A percentile compares a stretch with the other conserved stretches of the same genome.
Evolutionary conservation across 2,888 invertebrate genomes (phyloP).

Genomic region (Smittia aterrima): DNA sequence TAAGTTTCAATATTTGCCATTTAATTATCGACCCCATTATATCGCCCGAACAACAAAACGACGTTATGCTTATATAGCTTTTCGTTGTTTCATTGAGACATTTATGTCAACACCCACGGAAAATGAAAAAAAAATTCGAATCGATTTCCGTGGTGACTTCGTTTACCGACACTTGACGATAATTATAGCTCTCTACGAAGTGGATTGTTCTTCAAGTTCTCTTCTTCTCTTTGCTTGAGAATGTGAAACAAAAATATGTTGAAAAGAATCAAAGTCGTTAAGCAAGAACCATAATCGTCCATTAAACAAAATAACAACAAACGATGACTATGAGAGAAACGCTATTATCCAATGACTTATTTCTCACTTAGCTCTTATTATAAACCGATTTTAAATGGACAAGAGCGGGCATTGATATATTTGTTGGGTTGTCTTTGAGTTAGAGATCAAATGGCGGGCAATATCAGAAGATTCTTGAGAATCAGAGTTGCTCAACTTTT

Average conservation of each 20-base stretch:
- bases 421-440: not conserved
- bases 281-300: constrained; percentile 31
- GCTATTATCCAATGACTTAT: constrained; percentile 9
- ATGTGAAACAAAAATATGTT: constrained; percentile 18
- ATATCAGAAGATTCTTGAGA: not conserved
- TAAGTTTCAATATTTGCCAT: constrained; percentile 26
- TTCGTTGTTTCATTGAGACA: constrained; percentile 26
- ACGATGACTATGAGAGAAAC: not conserved
- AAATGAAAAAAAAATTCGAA: not conserved
- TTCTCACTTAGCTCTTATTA: constrained; percentile 18
- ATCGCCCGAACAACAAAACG: not conserved
- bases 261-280: constrained; percentile 11
- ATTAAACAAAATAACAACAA: constrained; percentile 37
- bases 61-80: constrained; percentile 16
- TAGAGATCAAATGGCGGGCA: not conserved
- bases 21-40: constrained; percentile 32
- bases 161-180: not conserved
- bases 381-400: not conserved
- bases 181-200: not conserved
- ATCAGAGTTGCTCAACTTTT: too few relatives aligned
- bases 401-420: constrained; percentile 9
- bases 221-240: not conserved
- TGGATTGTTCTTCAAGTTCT: too few relatives aligned
- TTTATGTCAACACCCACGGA: constrained; percentile 21
- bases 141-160: not conserved